A percentile compares a stretch with the other conserved stretches of the same genome.
phyloP scores from a whole-genome alignment of 2,113 vertebrate species.

The Lamprologus sp. region DNA sequence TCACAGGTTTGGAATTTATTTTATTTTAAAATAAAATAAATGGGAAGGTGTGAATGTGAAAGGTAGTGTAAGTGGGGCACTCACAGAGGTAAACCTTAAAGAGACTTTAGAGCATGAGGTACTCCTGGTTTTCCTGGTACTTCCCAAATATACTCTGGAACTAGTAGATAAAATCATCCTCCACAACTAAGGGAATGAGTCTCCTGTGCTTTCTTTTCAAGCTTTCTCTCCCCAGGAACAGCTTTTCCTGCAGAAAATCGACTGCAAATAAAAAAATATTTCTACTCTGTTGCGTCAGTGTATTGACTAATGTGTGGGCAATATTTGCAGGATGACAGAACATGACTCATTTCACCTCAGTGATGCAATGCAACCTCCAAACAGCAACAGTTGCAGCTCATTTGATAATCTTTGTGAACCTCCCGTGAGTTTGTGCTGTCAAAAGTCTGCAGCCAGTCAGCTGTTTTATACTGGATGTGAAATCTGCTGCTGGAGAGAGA shows the following conservation, averaged over 20 bases:
- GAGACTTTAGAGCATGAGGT: neutral
- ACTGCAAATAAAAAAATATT: neutral
- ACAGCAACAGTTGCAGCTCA: neutral
- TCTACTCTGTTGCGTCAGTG: constrained; percentile 32
- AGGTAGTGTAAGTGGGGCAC: neutral
- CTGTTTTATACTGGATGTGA: neutral
- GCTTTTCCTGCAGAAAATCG: neutral
- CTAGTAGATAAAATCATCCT: neutral
- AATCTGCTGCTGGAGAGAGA: neutral
- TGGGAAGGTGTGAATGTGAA: neutral
- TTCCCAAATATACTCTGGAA: neutral
- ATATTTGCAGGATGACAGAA: neutral
- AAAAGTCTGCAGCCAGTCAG: neutral
- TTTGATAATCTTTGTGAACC: neutral
- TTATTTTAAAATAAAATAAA: neutral
- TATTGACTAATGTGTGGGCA: neutral
- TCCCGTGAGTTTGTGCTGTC: neutral
- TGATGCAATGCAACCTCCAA: neutral
- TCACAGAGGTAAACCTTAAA: neutral
- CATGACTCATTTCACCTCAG: neutral
- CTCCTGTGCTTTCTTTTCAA: neutral
- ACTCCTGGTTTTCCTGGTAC: neutral
- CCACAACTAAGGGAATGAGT: neutral
- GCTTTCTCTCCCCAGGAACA: neutral
- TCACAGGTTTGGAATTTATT: constrained; percentile 20